phyloP scores from a whole-genome alignment of 2,113 vertebrate genomes.

The Megatriorchis doriae region DNA sequence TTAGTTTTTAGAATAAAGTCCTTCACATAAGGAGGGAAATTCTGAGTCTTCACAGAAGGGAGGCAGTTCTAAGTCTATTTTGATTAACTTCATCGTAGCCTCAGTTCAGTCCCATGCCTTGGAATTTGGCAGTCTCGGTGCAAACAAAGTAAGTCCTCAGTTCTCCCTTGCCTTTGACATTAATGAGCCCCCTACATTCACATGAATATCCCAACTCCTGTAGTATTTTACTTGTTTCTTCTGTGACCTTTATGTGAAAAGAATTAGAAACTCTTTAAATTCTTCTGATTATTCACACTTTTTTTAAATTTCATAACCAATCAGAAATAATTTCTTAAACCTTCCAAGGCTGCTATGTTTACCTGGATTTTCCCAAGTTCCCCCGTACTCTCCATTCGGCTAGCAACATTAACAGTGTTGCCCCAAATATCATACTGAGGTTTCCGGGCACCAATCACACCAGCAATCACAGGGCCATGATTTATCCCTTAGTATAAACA shows the following conservation, averaged over 20 bases:
- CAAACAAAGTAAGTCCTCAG: conserved; percentile 95
- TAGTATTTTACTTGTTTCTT: conserved; percentile 86
- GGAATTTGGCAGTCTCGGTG: conserved; percentile 92
- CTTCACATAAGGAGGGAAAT: conserved; percentile 59
- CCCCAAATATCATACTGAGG: conserved; percentile 99
- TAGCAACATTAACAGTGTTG: conserved; percentile 96
- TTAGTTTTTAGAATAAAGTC: background rate
- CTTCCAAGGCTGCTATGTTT: background rate
- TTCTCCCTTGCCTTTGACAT: conserved; percentile 96
- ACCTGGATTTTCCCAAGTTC: conserved; percentile 98
- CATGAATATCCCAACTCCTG: conserved; percentile 89
- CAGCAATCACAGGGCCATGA: conserved; percentile 93
- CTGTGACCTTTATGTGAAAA: conserved; percentile 83
- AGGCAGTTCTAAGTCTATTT: background rate
- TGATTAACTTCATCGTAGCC: background rate
- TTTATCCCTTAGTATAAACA: conserved; percentile 84
- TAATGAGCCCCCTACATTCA: conserved; percentile 92
- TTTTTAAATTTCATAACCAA: background rate
- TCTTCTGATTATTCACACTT: background rate
- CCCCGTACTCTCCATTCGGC: conserved; percentile 95
- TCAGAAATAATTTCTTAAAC: background rate
- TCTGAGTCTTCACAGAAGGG: conserved; percentile 54
- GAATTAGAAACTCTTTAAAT: background rate
- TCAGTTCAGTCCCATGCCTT: conserved; percentile 87
- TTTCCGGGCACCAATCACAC: conserved; percentile 96